phyloP scores from a whole-genome alignment of 2,888 invertebrate species.

The Aphodius granarius region DNA sequence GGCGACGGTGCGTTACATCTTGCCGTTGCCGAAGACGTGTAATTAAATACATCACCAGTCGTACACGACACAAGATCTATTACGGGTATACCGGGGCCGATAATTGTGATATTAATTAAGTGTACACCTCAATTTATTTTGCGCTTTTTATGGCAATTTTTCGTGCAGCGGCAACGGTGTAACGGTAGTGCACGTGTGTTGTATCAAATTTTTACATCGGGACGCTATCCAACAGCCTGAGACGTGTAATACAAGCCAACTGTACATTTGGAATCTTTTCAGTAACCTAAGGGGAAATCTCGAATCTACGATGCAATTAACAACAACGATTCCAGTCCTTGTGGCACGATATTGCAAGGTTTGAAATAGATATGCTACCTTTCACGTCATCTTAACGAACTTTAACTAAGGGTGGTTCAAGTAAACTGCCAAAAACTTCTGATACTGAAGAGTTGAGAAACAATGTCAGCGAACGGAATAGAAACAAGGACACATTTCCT shows the following conservation, averaged over 20 bases:
- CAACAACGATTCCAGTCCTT: neutral
- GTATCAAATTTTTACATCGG: neutral
- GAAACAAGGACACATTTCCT: too few species aligned
- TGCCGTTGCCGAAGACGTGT: conserved; percentile 23
- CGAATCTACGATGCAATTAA: neutral
- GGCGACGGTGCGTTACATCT: conserved; percentile 30
- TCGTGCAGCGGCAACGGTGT: neutral
- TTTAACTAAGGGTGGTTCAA: too few species aligned
- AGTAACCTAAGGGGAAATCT: neutral
- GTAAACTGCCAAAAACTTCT: too few species aligned
- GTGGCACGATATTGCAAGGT: too few species aligned
- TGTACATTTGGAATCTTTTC: neutral
- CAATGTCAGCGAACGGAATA: too few species aligned
- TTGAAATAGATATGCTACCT: too few species aligned
- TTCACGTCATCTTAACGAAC: too few species aligned
- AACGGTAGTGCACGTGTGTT: neutral
- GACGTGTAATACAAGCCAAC: neutral
- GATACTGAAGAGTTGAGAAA: too few species aligned
- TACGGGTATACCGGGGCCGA: conserved; percentile 17
- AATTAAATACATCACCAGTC: conserved; percentile 28
- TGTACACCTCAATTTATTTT: conserved; percentile 13
- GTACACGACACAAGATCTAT: conserved; percentile 29
- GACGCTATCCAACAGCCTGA: neutral
- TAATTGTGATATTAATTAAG: conserved; percentile 28
- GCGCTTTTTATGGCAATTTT: neutral